Evolutionary conservation across 2,888 invertebrate species (phyloP), one percentile per base, ranked within the genome.

Genomic region (Pollenia griseotomentosa): DNA sequence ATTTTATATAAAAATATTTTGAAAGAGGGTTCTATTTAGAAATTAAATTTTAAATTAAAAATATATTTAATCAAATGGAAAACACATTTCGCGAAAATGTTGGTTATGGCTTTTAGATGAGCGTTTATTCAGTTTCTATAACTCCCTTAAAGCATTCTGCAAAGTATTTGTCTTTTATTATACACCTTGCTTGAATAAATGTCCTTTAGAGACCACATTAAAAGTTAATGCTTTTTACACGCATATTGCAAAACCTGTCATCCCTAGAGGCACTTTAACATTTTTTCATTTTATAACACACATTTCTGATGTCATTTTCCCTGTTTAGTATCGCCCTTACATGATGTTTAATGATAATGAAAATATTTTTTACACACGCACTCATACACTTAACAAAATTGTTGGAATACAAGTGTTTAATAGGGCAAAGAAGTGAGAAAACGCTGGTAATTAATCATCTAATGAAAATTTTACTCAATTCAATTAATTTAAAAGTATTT

Each of bases 301-400:
- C 19, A 70, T 19, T 44, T 51, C 48, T 71, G 70, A 83, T 63
- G 70, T 70, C 77, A 77, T 77, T 59, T 61, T 16, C 16, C 40
- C 40, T 42, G n/a, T 23, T 14, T 14, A 55, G 55, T 57, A 65
- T 42, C n/a, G 33, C 40, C 19, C 23, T 48, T 46, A 51, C 11
- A 48, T 40, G 63, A 23, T 40, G 51, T 48, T 53, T 40, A 48
- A 40, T 23, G 55, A 71, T 59, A 53, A 59, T 75, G 48, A 14
- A 42, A 48, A 70, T 44, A 59, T 19, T 44, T 33, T 11, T 44
- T 16, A 53, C 23, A 44, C 53, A 2, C 23, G 33, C 16, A 55
- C 10, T 33, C 51, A 63, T 61, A 33, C 33, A 33, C 6, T 33
- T 1, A 33, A 33, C 33, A 33, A 33, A 33, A 33, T 6, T 33